Evolutionary conservation across 2,113 vertebrate genomes (phyloP).

Genomic region (Nannospalax galili): DNA sequence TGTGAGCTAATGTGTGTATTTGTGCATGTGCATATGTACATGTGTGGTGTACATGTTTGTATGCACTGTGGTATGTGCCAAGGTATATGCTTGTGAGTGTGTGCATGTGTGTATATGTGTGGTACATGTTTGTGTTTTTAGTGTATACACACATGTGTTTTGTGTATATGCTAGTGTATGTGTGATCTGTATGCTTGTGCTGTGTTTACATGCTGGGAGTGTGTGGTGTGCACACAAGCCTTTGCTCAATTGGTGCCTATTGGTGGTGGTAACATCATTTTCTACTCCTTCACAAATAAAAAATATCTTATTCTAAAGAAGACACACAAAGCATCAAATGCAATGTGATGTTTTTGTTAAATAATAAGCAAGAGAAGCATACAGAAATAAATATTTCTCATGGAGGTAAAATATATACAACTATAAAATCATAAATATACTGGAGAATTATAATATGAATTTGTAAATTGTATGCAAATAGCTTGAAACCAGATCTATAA

Average conservation of each 20-base stretch:
- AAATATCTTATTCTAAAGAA: constrained; percentile 84
- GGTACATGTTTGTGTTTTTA: too few relatives aligned
- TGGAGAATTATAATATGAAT: constrained; percentile 89
- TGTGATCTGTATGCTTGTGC: not conserved
- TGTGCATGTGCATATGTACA: not conserved
- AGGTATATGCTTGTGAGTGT: not conserved
- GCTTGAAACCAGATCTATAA: constrained; percentile 89
- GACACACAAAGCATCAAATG: constrained; percentile 89
- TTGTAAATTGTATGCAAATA: constrained; percentile 93
- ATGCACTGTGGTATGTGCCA: not conserved
- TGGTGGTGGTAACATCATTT: constrained; percentile 66
- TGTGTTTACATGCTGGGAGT: not conserved
- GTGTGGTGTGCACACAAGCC: rapidly evolving
- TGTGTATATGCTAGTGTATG: not conserved
- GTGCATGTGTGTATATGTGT: not conserved
- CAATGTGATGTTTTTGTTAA: constrained; percentile 89
- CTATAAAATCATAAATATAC: constrained; percentile 90
- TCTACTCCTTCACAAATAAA: constrained; percentile 80
- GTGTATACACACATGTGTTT: too few relatives aligned
- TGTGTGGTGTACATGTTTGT: not conserved
- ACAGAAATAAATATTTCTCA: constrained; percentile 90
- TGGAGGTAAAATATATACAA: constrained; percentile 90
- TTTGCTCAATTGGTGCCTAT: not conserved
- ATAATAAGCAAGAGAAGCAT: constrained; percentile 88
- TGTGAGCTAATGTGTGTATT: too few relatives aligned